Conservation (phyloP, 1,140 invertebrate genomes). For the Saccostrea glomerata region DNA sequence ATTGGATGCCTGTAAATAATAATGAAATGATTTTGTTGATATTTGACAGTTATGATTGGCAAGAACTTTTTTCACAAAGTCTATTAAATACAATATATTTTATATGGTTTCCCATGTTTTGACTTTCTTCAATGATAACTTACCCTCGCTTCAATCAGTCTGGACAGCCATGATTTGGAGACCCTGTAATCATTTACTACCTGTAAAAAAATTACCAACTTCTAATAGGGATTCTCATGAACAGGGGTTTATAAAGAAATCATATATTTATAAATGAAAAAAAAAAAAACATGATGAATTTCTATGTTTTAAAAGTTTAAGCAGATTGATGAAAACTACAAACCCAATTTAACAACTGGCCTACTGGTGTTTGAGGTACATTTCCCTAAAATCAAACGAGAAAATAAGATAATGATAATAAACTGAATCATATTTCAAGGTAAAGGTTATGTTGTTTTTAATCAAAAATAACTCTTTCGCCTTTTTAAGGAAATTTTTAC, state of each 20-base stretch:
- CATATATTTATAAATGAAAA: too few species aligned
- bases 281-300: not conserved
- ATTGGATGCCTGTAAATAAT: constrained; percentile 29
- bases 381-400: not conserved
- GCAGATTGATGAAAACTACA: not conserved
- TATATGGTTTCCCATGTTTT: not conserved
- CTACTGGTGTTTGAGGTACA: not conserved
- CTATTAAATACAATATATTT: too few species aligned
- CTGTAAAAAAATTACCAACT: not conserved
- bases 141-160: not conserved
- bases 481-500: too few species aligned
- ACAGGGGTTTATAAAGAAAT: not conserved
- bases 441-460: too few species aligned
- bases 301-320: not conserved
- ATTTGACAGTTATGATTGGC: not conserved
- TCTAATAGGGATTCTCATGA: not conserved
- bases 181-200: not conserved
- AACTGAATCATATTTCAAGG: not conserved
- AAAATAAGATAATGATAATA: not conserved
- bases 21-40: not conserved
- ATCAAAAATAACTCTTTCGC: too few species aligned
- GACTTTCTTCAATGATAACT: not conserved
- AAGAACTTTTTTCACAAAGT: not conserved
- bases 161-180: constrained; percentile 6
- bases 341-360: constrained; percentile 9